phyloP scores from a whole-genome alignment of 2,797 vertebrate genomes.

The Eupleurogrammus muticus region DNA sequence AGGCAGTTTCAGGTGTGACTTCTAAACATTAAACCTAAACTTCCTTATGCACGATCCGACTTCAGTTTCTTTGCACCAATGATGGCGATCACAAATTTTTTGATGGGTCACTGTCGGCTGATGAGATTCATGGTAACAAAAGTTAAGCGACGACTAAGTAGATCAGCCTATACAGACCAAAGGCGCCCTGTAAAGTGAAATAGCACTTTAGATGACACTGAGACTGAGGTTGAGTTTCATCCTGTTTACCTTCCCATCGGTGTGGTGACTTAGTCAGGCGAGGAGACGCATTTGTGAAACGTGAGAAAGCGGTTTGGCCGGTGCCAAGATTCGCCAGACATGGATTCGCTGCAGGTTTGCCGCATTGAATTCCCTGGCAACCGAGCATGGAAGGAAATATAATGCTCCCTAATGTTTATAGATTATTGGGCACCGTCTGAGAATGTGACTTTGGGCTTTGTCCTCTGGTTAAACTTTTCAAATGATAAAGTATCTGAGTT shows the following conservation, averaged over 20 bases:
- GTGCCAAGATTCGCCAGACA: constrained; percentile 45
- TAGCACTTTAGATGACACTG: not conserved
- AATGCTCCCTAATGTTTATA: constrained; percentile 69
- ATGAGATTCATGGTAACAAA: not conserved
- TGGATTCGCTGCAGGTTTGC: constrained; percentile 75
- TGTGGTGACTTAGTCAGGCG: constrained; percentile 20
- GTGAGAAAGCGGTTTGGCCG: constrained; percentile 57
- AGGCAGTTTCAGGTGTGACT: not conserved
- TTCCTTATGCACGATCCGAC: not conserved
- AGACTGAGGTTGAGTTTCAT: constrained; percentile 10
- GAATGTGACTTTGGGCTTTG: constrained; percentile 43
- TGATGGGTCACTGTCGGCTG: not conserved
- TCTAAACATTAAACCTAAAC: constrained; percentile 19
- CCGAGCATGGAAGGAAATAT: constrained; percentile 71
- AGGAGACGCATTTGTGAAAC: constrained; percentile 60
- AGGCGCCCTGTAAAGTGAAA: no score
- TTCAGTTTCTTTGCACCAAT: no score
- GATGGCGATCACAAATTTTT: not conserved
- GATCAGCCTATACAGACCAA: not conserved
- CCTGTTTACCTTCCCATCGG: constrained; percentile 28
- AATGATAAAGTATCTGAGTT: not conserved
- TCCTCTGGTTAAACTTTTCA: constrained; percentile 21
- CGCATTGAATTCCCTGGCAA: constrained; percentile 77
- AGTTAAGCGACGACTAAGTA: not conserved
- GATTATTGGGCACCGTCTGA: constrained; percentile 53